Evolutionary conservation across 2,797 vertebrate genomes (phyloP), one percentile per base, ranked within the genome.

Genomic region (Melanotaenia parkinsoni): DNA sequence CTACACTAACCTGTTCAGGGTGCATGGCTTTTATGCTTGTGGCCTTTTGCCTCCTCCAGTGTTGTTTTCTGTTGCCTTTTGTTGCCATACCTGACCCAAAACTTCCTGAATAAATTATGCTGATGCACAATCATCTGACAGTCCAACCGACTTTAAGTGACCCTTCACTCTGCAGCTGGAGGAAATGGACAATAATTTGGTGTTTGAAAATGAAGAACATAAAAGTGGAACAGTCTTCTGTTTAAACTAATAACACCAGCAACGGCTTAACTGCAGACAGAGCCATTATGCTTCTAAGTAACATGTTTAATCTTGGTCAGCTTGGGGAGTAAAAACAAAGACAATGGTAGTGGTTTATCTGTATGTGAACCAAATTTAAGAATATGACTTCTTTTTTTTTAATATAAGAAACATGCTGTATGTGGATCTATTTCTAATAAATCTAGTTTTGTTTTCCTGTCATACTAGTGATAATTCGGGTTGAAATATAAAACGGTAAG

Each of bases 361-460:
- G 50, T 63, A 67, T 37, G 12, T 66, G 3, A 56, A 43, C 20
- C 22, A 63, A 18, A 51, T 72, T 30, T 64, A 13, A 43, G 35
- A 37, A 37, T 70, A 67, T 26, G 32, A 3, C 1, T 13, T 4
- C 1, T 33, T 69, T 38, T 74, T 74, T 81, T 70, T 72, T 35
- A 50, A 50, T n/a, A 20, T 77, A 76, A 7, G 45, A 59, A 14
- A 67, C 72, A 77, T 50, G 26, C 14, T 4, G 24, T 63, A 43
- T 43, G 4, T 79, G 32, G 71, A 43, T 73, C 60, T 47, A 60
- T 69, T 74, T 56, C 63, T 35, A 82, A 82, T 80, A 87, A 88
- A 85, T 62, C 12, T 37, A 45, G 35, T 74, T 76, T 30, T 70
- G 62, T 81, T 70, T 59, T 26, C 45, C 24, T 63, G 20, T 67